phyloP scores from a whole-genome alignment of 2,113 vertebrate species.

The Cyanoliseus patagonus region DNA sequence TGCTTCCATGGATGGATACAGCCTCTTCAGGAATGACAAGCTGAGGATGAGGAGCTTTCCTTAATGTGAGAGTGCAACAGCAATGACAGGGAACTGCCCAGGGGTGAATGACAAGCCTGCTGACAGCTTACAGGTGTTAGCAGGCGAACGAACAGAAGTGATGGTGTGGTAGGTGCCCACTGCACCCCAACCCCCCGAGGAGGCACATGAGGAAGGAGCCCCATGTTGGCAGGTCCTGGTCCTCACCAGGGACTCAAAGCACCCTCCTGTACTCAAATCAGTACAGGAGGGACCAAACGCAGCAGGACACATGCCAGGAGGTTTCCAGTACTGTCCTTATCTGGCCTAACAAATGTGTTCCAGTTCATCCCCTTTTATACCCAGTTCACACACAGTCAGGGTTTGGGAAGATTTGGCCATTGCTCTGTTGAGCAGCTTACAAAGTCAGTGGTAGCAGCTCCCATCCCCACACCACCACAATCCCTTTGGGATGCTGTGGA shows the following conservation, averaged over 20 bases:
- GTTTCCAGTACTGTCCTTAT: background rate
- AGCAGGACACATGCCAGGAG: background rate
- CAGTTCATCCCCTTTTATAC: background rate
- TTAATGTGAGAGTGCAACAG: background rate
- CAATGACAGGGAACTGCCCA: no score
- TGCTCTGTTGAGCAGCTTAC: background rate
- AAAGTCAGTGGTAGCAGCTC: background rate
- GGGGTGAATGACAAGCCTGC: background rate
- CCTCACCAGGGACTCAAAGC: background rate
- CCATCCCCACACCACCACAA: fast-evolving
- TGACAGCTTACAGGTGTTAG: no score
- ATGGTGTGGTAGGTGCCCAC: no score
- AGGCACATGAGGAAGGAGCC: background rate
- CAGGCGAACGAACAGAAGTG: background rate
- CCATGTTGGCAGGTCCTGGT: background rate
- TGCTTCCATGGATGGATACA: no score
- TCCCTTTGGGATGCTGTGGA: background rate
- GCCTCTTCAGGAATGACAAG: background rate
- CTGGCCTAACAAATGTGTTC: background rate
- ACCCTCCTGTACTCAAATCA: background rate
- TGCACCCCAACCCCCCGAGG: background rate
- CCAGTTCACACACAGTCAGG: background rate
- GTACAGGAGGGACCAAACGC: background rate
- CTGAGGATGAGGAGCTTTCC: background rate
- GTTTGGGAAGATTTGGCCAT: background rate